Conservation (phyloP, 2,888 invertebrate genomes). For the Periphyllus acericola region DNA sequence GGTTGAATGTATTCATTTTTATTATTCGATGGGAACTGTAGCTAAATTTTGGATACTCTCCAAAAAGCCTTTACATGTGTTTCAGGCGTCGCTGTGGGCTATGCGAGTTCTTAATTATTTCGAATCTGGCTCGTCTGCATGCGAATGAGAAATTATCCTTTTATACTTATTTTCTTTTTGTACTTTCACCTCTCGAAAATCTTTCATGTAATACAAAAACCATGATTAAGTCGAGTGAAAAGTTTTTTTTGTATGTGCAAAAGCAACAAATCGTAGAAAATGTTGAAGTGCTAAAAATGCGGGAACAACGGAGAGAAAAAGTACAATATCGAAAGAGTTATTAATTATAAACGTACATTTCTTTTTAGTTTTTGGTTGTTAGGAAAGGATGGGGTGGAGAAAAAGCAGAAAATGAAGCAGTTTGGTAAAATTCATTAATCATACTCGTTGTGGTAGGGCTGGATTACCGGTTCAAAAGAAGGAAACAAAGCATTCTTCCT, state of each 20-base stretch:
- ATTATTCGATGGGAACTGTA: slow-evolving; percentile 30
- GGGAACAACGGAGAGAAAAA: slow-evolving; percentile 32
- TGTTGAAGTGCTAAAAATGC: slow-evolving; percentile 13
- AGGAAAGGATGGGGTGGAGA: not conserved
- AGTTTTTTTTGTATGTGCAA: slow-evolving; percentile 39
- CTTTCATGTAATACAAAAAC: slow-evolving; percentile 40
- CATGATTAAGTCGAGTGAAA: slow-evolving; percentile 50
- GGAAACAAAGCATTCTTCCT: slow-evolving; percentile 26
- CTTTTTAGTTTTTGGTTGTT: slow-evolving; percentile 52
- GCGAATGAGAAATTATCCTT: slow-evolving; percentile 52
- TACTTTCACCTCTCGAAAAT: slow-evolving; percentile 34
- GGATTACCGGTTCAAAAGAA: slow-evolving; percentile 39
- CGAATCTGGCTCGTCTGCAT: slow-evolving; percentile 43
- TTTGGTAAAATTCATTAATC: slow-evolving; percentile 56
- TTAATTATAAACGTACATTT: slow-evolving; percentile 59
- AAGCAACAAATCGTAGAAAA: slow-evolving; percentile 50
- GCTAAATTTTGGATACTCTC: slow-evolving; percentile 39
- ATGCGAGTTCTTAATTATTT: slow-evolving; percentile 51
- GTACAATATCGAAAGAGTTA: slow-evolving; percentile 57
- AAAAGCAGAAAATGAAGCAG: slow-evolving; percentile 49
- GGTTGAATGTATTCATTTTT: slow-evolving; percentile 19
- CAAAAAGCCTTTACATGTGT: slow-evolving; percentile 55
- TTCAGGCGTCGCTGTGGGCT: slow-evolving; percentile 22
- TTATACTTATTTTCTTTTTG: slow-evolving; percentile 39
- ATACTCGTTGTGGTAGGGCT: slow-evolving; percentile 15